Conservation (phyloP, 2,888 invertebrate species). For the Ophion costatus region DNA sequence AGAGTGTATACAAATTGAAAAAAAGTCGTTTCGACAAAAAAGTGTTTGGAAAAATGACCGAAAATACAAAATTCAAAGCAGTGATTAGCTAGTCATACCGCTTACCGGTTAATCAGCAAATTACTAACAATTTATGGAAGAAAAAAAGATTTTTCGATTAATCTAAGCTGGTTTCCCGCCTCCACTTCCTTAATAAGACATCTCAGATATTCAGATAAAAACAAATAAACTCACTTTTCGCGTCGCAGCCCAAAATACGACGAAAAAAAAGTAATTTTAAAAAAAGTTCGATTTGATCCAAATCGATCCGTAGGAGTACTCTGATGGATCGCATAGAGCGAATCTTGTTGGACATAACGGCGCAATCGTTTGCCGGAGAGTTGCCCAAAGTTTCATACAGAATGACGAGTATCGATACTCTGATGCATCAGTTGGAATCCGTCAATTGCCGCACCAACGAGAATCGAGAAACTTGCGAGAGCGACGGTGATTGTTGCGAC, state of each 20-base stretch:
- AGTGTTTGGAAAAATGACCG: no score
- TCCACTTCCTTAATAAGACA: no score
- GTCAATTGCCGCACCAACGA: background rate
- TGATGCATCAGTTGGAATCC: constrained; percentile 17
- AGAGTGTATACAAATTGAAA: background rate
- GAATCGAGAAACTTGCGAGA: background rate
- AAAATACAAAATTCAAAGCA: no score
- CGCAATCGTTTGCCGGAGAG: constrained; percentile 67
- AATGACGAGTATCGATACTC: constrained; percentile 26
- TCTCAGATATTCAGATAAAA: background rate
- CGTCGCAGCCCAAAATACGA: background rate
- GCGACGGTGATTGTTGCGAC: background rate
- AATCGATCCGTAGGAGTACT: constrained; percentile 62
- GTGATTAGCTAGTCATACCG: no score
- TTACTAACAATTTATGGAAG: no score
- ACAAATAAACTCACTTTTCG: background rate
- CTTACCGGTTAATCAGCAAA: no score
- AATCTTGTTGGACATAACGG: constrained; percentile 65
- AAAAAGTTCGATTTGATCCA: background rate
- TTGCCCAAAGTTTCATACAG: constrained; percentile 69
- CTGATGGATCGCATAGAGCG: constrained; percentile 72
- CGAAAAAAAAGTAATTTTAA: background rate
- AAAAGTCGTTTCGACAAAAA: background rate
- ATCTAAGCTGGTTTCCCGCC: no score
- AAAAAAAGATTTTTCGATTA: no score